Evolutionary conservation across 2,888 invertebrate genomes (phyloP).

Genomic region (Ommatoiulus sabulosus): DNA sequence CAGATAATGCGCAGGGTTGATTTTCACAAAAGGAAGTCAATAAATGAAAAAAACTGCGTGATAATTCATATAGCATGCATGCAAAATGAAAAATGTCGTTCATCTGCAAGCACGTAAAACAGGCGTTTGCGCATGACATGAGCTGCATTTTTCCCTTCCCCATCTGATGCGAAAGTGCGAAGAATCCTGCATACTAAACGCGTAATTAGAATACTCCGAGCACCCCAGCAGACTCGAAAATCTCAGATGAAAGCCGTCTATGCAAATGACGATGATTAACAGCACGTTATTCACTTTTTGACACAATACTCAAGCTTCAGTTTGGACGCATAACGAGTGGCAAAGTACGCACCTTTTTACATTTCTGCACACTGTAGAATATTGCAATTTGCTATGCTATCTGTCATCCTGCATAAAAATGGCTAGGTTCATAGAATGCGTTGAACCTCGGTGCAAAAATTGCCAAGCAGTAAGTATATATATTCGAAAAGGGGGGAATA

Average conservation of each 20-base stretch:
- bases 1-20: not conserved
- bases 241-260: constrained; percentile 39
- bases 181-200: constrained; percentile 29
- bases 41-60: not conserved
- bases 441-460: not conserved
- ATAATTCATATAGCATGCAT: not conserved
- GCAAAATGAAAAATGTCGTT: constrained; percentile 20
- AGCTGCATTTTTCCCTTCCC: not conserved
- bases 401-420: not conserved
- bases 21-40: constrained; percentile 8
- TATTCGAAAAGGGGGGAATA: not conserved
- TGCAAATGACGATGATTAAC: constrained; percentile 50
- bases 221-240: not conserved
- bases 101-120: not conserved
- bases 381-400: not conserved
- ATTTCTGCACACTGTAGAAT: not conserved
- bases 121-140: not conserved
- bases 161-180: not conserved
- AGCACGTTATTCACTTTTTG: constrained; percentile 42
- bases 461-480: not conserved
- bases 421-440: not conserved
- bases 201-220: constrained; percentile 20
- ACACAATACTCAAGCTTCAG: not conserved
- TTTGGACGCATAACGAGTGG: not conserved
- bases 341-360: not conserved